A percentile compares a stretch with the other conserved stretches of the same genome.
Evolutionary conservation across 2,113 vertebrate genomes (phyloP).

Genomic region (Arothron firmamentum): DNA sequence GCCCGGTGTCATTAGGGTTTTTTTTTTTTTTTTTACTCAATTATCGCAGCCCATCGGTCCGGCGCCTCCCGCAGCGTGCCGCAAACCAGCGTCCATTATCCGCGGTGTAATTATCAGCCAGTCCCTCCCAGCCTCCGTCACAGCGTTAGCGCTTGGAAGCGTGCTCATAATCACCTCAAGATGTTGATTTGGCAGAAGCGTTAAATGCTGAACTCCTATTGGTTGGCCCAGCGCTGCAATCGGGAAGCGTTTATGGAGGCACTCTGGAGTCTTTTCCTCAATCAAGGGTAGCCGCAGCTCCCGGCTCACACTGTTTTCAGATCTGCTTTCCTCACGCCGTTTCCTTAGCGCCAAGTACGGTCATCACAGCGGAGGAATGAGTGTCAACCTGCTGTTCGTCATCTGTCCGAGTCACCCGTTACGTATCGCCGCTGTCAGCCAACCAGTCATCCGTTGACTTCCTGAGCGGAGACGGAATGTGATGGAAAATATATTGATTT

Average conservation of each 20-base stretch:
- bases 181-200: slow-evolving; percentile 50
- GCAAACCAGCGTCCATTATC: slow-evolving; percentile 55
- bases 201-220: slow-evolving; percentile 40
- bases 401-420: no score
- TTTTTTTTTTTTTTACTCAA: slow-evolving; percentile 75
- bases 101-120: slow-evolving; percentile 51
- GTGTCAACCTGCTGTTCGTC: no score
- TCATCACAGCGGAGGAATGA: neutral
- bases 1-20: slow-evolving; percentile 68
- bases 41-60: slow-evolving; percentile 70
- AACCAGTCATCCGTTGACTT: no score
- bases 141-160: slow-evolving; percentile 52
- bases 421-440: no score
- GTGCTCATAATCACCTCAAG: slow-evolving; percentile 57
- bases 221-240: slow-evolving; percentile 31
- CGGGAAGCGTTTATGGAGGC: slow-evolving; percentile 35
- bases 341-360: slow-evolving; percentile 1
- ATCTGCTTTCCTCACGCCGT: slow-evolving; percentile 8
- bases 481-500: no score
- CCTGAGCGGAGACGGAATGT: no score
- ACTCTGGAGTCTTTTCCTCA: slow-evolving; percentile 27
- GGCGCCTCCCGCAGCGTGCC: slow-evolving; percentile 50
- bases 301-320: slow-evolving; percentile 9
- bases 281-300: slow-evolving; percentile 20
- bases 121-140: slow-evolving; percentile 35